Conservation (phyloP, 2,888 invertebrate species). For the Hyposoter didymator region DNA sequence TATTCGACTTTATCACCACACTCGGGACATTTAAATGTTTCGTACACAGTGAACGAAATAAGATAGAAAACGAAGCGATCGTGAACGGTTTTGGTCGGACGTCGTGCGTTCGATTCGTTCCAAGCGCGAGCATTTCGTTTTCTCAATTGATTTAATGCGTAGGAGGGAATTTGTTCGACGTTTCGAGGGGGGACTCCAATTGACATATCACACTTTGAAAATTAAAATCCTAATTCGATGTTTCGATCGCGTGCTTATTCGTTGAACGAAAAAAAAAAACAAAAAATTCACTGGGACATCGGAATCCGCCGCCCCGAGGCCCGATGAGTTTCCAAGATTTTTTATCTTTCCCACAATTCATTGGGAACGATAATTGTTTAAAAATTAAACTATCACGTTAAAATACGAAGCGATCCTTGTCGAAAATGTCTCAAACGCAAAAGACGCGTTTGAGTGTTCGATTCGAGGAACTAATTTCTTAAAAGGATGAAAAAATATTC, state of each 20-base stretch:
- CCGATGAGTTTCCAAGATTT: neutral
- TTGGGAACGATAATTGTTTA: neutral
- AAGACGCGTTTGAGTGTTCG: neutral
- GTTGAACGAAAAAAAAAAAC: slow-evolving; percentile 30
- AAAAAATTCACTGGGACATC: neutral
- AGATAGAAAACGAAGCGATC: slow-evolving; percentile 2
- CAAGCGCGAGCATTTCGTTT: slow-evolving; percentile 17
- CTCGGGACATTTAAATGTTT: slow-evolving; percentile 38
- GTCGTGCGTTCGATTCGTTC: slow-evolving; percentile 46
- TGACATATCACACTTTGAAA: neutral
- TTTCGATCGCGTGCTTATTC: slow-evolving; percentile 9
- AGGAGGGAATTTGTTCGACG: neutral
- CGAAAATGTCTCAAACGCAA: neutral
- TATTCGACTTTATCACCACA: slow-evolving; percentile 58
- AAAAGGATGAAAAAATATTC: neutral
- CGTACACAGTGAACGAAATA: neutral
- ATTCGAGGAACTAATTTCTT: neutral
- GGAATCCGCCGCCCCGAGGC: neutral
- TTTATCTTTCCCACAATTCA: too few species aligned
- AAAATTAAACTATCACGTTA: neutral
- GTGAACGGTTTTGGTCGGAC: slow-evolving; percentile 42
- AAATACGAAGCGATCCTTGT: too few species aligned
- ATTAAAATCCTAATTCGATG: neutral
- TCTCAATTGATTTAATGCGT: slow-evolving; percentile 10
- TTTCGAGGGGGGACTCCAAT: slow-evolving; percentile 7